Evolutionary conservation across 2,113 vertebrate species (phyloP).

Genomic region (Galeopterus variegatus): DNA sequence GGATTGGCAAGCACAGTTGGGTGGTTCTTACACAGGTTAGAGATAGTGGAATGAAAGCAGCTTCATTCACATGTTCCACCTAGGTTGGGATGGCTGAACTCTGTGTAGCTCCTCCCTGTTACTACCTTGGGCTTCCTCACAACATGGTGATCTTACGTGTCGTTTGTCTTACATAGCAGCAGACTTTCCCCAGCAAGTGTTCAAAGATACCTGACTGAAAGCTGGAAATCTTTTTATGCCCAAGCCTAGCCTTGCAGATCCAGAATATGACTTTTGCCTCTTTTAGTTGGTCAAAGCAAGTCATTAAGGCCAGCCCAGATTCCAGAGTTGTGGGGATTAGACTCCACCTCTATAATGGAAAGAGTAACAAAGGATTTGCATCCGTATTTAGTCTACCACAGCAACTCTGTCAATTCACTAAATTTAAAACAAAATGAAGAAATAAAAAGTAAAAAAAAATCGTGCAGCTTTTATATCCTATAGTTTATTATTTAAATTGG

Average conservation of each 20-base stretch:
- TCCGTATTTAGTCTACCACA: background rate
- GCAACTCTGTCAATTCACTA: background rate
- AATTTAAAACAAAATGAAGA: background rate
- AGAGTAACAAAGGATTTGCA: background rate
- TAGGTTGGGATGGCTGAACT: background rate
- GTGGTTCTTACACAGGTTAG: background rate
- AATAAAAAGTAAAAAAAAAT: background rate
- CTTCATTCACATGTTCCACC: background rate
- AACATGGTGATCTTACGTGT: background rate
- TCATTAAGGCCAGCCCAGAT: background rate
- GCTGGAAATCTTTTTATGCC: background rate
- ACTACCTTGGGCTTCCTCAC: background rate
- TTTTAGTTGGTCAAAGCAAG: background rate
- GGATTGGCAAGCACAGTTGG: background rate
- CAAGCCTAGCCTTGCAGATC: background rate
- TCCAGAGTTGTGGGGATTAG: background rate
- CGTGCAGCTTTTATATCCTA: background rate
- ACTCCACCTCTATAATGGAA: background rate
- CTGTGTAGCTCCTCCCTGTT: background rate
- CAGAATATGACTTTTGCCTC: background rate
- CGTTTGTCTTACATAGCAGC: background rate
- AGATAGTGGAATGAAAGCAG: no score
- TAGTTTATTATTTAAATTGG: background rate
- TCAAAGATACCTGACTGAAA: background rate
- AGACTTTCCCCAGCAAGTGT: background rate